phyloP scores from a whole-genome alignment of 2,113 vertebrate genomes.

The Rhinichthys klamathensis region DNA sequence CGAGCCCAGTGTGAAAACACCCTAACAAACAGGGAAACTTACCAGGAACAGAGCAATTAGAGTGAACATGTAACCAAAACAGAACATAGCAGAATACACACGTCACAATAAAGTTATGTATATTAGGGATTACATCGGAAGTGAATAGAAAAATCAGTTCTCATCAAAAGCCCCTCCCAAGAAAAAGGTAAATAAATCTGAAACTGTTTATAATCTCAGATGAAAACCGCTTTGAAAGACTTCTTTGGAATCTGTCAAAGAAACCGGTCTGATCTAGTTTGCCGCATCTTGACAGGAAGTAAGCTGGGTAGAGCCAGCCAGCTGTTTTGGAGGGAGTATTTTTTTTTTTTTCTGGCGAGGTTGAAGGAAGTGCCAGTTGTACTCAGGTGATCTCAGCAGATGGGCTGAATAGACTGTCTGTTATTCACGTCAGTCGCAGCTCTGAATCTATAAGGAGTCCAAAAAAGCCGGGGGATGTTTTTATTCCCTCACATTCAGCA shows the following conservation, averaged over 20 bases:
- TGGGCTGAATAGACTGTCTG: conserved; percentile 46
- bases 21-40: too few species aligned
- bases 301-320: conserved; percentile 15
- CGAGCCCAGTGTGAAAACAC: too few species aligned
- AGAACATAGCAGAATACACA: too few species aligned
- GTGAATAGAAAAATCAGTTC: not conserved
- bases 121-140: not conserved
- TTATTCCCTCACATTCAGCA: conserved; percentile 30
- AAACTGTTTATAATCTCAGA: not conserved
- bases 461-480: conserved; percentile 51
- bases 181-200: not conserved
- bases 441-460: conserved; percentile 30
- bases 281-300: conserved; percentile 37
- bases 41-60: too few species aligned
- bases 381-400: conserved; percentile 49
- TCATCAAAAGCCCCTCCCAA: not conserved
- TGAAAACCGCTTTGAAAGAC: not conserved
- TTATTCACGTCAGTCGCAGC: not conserved
- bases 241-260: conserved; percentile 20
- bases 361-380: conserved; percentile 46
- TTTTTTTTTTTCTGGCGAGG: conserved; percentile 15
- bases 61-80: too few species aligned
- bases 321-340: conserved; percentile 29
- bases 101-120: not conserved
- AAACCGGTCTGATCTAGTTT: conserved; percentile 37